phyloP scores from a whole-genome alignment of 1,140 invertebrate genomes.

The Galleria mellonella region DNA sequence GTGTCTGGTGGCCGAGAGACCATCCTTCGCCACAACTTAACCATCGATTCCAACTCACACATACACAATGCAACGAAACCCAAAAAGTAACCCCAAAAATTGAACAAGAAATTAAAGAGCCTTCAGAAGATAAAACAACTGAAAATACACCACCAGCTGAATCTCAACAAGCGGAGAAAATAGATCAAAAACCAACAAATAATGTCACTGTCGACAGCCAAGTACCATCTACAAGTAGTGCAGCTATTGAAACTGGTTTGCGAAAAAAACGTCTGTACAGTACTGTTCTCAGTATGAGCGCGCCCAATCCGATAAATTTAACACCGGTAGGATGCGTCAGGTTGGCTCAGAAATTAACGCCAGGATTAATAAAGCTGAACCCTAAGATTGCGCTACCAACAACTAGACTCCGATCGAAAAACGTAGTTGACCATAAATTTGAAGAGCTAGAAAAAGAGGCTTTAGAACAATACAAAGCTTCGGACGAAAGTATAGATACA shows the following conservation, averaged over 20 bases:
- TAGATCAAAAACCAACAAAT: slow-evolving; percentile 10
- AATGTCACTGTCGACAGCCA: slow-evolving; percentile 32
- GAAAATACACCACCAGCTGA: slow-evolving; percentile 19
- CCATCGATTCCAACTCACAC: slow-evolving; percentile 23
- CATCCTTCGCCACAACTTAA: slow-evolving; percentile 34
- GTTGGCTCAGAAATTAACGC: slow-evolving; percentile 48
- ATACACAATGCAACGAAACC: slow-evolving; percentile 12
- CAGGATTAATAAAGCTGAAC: slow-evolving; percentile 55
- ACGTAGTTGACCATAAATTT: slow-evolving; percentile 50
- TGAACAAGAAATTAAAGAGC: slow-evolving; percentile 20
- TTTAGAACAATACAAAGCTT: slow-evolving; percentile 68
- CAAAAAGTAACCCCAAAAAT: slow-evolving; percentile 12
- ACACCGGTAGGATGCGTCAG: slow-evolving; percentile 38
- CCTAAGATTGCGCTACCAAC: slow-evolving; percentile 48
- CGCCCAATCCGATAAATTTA: slow-evolving; percentile 38
- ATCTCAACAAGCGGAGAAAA: slow-evolving; percentile 22
- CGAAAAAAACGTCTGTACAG: slow-evolving; percentile 62
- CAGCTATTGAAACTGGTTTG: slow-evolving; percentile 31
- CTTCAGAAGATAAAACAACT: slow-evolving; percentile 8
- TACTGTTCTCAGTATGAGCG: slow-evolving; percentile 59
- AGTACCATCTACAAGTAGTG: slow-evolving; percentile 44
- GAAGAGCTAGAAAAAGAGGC: slow-evolving; percentile 69
- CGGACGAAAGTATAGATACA: slow-evolving; percentile 67
- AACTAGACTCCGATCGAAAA: slow-evolving; percentile 35
- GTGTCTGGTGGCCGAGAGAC: slow-evolving; percentile 52